A percentile compares a stretch with the other conserved stretches of the same genome.
Conservation (phyloP, 2,113 vertebrate genomes). For the Pristiophorus japonicus region DNA sequence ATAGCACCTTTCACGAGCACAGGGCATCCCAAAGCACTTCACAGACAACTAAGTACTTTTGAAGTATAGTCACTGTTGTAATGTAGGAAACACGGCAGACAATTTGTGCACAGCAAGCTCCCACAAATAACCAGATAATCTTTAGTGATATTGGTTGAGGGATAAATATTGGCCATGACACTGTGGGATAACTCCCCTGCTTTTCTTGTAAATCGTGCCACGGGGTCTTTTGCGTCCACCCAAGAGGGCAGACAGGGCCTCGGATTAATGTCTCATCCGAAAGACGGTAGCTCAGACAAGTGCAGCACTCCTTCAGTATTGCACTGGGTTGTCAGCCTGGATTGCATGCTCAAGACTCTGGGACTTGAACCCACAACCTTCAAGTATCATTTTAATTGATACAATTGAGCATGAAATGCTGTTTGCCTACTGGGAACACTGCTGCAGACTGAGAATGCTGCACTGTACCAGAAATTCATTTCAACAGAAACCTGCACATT, state of each 20-base stretch:
- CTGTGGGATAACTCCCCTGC: not conserved
- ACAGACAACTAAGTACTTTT: not conserved
- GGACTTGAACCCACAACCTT: not conserved
- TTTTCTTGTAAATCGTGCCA: not conserved
- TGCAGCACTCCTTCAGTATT: not conserved
- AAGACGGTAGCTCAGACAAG: not conserved
- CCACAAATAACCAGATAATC: not conserved
- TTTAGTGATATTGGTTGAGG: not conserved
- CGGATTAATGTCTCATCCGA: not conserved
- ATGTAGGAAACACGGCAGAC: not conserved
- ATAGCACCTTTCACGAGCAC: no score
- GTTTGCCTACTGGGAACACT: no score
- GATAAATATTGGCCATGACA: not conserved
- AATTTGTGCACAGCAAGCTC: not conserved
- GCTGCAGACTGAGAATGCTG: no score
- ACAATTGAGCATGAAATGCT: not conserved
- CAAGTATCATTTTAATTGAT: not conserved
- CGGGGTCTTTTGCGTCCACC: not conserved
- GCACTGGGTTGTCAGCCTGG: not conserved
- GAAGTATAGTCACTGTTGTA: not conserved
- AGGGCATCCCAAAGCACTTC: not conserved
- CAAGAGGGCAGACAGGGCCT: not conserved
- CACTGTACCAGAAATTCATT: not conserved
- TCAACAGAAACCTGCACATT: no score
- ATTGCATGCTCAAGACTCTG: not conserved